A percentile compares a stretch with the other conserved stretches of the same genome.
Conservation (phyloP, 2,797 vertebrate species). For the Falco columbarius region DNA sequence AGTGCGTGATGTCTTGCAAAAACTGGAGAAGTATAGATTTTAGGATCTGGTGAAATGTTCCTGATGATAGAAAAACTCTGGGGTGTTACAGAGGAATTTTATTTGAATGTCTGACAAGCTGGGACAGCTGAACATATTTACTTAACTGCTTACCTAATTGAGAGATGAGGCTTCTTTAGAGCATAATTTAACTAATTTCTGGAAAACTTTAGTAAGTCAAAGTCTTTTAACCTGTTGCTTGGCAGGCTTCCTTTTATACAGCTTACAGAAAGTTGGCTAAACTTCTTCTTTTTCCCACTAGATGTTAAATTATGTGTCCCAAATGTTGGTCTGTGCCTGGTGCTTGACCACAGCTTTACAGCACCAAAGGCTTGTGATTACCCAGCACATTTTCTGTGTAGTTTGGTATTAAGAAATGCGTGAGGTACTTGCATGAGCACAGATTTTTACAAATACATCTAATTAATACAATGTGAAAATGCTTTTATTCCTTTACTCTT, state of each 20-base stretch:
- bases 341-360: not conserved
- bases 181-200: not conserved
- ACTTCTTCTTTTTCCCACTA: not conserved
- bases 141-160: not conserved
- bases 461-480: slow-evolving; percentile 32
- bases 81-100: not conserved
- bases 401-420: not conserved
- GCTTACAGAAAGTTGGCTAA: not conserved
- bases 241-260: not conserved
- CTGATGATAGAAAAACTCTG: not conserved
- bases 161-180: not conserved
- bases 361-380: not conserved
- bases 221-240: not conserved
- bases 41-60: not conserved
- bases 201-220: not conserved
- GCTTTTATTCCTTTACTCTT: not conserved
- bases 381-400: not conserved
- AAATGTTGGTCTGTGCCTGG: not conserved
- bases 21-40: not conserved
- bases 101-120: not conserved
- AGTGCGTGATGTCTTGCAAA: not conserved
- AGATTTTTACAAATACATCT: not conserved
- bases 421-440: not conserved
- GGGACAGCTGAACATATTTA: not conserved
- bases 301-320: not conserved